These are phyloP conservation scores for Ennomos erosarius DNA, from an alignment of 2,888 invertebrate genomes.

Conservation along the genomic window DNA sequence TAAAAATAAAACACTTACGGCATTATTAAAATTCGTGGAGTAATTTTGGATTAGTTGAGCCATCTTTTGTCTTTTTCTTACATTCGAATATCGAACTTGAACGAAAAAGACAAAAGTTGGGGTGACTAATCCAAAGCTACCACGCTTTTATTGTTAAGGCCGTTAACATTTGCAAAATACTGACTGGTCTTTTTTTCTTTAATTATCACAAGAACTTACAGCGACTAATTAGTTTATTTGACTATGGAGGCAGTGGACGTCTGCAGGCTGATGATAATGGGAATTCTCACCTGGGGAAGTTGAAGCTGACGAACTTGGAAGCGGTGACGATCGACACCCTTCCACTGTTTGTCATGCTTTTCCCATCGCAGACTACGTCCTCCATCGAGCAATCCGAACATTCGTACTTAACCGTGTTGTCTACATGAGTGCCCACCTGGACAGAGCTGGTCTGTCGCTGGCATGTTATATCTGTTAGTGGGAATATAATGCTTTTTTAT, in stretches of 20 bases:
- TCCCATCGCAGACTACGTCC: conserved; percentile 64
- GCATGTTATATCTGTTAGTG: conserved; percentile 32
- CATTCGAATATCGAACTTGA: too few species aligned
- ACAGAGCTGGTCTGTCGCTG: conserved; percentile 37
- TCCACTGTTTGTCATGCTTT: conserved; percentile 43
- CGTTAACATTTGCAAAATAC: too few species aligned
- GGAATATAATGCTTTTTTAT: not conserved
- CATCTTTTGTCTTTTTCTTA: too few species aligned
- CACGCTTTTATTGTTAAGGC: too few species aligned
- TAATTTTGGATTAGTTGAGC: too few species aligned
- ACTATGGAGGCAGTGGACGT: too few species aligned
- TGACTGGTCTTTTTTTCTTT: too few species aligned
- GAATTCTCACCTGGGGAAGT: conserved; percentile 47
- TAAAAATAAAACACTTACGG: not conserved
- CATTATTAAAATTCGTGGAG: too few species aligned
- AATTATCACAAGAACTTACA: too few species aligned
- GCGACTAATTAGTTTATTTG: too few species aligned
- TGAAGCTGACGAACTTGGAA: conserved; percentile 59
- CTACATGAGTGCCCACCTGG: conserved; percentile 50
- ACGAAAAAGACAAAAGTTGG: too few species aligned
- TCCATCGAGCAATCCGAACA: conserved; percentile 54
- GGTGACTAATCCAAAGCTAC: too few species aligned
- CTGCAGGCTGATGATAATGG: not conserved
- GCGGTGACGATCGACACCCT: conserved; percentile 50
- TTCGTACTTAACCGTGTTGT: conserved; percentile 47